Evolutionary conservation across 2,797 vertebrate genomes (phyloP), one percentile per base, ranked within the genome.

Genomic region (Falco concolor): DNA sequence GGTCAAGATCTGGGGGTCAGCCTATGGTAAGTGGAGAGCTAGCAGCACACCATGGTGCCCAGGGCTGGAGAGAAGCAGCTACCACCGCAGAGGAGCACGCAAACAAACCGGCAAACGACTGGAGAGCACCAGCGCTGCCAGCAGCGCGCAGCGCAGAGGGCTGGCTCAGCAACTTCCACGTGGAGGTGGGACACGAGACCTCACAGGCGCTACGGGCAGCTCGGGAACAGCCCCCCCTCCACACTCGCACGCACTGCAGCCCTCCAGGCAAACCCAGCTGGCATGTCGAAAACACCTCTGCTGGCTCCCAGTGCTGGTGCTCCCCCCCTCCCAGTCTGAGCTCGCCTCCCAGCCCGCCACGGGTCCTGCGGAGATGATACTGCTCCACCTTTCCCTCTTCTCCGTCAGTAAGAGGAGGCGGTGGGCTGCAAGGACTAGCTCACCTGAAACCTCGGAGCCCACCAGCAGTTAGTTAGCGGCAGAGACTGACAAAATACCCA

Each of bases 11-110:
- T 15, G 81, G 50, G 38, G 38, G 10, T 30, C n/a, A 8, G 15
- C 2, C 56, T 38, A 8, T 0, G 28, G 69, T 3, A 22, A n/a
- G 8, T 1, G 8, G 36, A 10, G 44, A 25, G 56, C 45, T 15
- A 19, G 56, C 38, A 21, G 68, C 0, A 13, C 2, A 9, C 57
- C 67, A 9, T 21, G 7, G 40, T 2, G 59, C 36, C 40, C 3
- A 10, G 25, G 10, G 21, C 32, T 3, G 36, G 36, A 5, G 40
- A 25, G 27, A 16, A 52, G 67, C 47, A 22, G 78, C 64, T 7
- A 9, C 28, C 54, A 3, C 34, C 12, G 9, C 52, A 8, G 32
- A 63, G 68, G 27, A n/a, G 12, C 19, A 4, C 1, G 10, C 45
- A 21, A 76, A 32, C 56, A 15, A 4, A 24, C 42, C 20, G 11